A percentile compares a stretch with the other conserved stretches of the same genome.
phyloP scores from a whole-genome alignment of 2,113 vertebrate genomes.

The Cynopterus brachyotis region DNA sequence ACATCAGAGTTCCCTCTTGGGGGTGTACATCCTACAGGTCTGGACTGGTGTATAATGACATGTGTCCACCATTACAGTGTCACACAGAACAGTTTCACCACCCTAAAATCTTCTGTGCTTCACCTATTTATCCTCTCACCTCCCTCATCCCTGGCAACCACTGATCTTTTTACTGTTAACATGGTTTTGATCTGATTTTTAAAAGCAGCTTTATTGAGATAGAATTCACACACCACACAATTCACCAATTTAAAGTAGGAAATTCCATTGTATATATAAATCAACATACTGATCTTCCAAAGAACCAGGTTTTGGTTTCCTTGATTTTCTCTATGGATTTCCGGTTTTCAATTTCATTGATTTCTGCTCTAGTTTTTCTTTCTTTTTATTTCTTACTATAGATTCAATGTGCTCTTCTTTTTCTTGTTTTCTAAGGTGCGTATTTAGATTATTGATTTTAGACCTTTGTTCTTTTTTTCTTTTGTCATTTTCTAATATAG shows the following conservation, averaged over 20 bases:
- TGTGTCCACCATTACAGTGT: not conserved
- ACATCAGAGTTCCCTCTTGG: not conserved
- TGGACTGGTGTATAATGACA: too few relatives aligned
- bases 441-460: not conserved
- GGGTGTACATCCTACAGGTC: too few relatives aligned
- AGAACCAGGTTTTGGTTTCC: not conserved
- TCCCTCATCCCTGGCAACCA: not conserved
- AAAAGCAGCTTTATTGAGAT: not conserved
- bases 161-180: not conserved
- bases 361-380: not conserved
- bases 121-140: not conserved
- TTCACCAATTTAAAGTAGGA: not conserved
- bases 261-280: conserved; percentile 3
- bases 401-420: not conserved
- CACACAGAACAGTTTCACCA: not conserved
- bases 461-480: not conserved
- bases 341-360: not conserved
- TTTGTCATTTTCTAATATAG: not conserved
- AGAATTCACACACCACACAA: conserved; percentile 11
- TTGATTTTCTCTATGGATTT: not conserved
- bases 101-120: not conserved
- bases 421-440: not conserved
- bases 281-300: not conserved
- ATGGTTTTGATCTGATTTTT: not conserved
- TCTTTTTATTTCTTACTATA: not conserved